Evolutionary conservation across 2,797 vertebrate species (phyloP), one percentile per base, ranked within the genome.

Genomic region (Poecilia velifera): DNA sequence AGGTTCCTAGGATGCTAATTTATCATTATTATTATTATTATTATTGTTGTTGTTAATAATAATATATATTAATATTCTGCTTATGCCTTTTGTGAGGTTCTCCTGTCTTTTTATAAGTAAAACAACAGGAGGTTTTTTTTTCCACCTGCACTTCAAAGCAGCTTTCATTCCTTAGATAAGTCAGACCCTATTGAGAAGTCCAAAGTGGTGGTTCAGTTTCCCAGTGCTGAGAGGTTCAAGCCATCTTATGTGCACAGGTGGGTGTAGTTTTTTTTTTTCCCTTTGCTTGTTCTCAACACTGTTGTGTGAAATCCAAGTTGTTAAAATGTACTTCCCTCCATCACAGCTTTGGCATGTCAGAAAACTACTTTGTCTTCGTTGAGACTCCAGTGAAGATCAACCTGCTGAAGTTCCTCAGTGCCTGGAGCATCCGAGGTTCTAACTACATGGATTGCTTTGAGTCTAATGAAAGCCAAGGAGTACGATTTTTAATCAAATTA

Each of bases 381-480:
- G 98, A 99, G 94, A 99, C 98, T 0, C 98, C 98, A 0, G 95
- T 99, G 89, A 99, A 99, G 93, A 99, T 99, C 95, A 97, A 99
- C 92, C 95, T 99, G 45, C 91, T 98, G 91, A 99, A 99, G 85
- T 99, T 99, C 88, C 94, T 99, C 88, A 96, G 98, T 4, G 97
- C 97, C 4, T 99, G 98, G 98, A 98, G 97, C 85, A 97, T 99
- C 81, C 97, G 98, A 92, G 98, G 98, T 84, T 96, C 97, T 90
- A 99, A 99, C 94, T 99, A 99, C 93, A 99, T 99, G 98, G 98
- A 99, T 91, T 99, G 98, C 87, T 99, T 99, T 0, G 98, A 99
- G 91, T 98, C 97, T 82, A 98, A 99, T 0, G 98, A 99, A 93
- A 96, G 91, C 76, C 99, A 99, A 96, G 98, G 98, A 86, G 98